phyloP scores from a whole-genome alignment of 2,797 vertebrate genomes.

The Sebastes paucispinis region DNA sequence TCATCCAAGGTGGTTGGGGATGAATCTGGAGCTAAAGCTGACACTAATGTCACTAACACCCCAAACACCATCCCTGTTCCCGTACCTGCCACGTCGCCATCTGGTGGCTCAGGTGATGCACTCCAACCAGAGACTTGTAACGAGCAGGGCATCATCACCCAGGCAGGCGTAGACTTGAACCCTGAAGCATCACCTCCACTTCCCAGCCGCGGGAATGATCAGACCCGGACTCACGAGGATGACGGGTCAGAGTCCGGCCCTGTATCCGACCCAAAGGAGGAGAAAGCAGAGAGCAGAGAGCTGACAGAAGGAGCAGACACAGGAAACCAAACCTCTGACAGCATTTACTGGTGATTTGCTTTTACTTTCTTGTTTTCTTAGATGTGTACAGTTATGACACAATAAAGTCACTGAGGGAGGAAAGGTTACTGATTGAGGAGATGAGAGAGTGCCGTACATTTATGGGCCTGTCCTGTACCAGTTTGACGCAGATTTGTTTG shows the following conservation, averaged over 20 bases:
- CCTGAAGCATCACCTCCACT: neutral
- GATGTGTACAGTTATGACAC: neutral
- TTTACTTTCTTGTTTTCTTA: neutral
- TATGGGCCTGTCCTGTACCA: neutral
- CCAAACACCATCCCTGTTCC: neutral
- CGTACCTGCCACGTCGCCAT: conserved; percentile 22
- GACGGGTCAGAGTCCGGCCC: neutral
- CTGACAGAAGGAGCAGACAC: neutral
- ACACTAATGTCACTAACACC: neutral
- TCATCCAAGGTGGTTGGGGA: neutral
- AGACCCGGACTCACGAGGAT: neutral
- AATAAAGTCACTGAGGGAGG: neutral
- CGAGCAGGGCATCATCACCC: neutral
- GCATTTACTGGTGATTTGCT: conserved; percentile 34
- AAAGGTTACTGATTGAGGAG: neutral
- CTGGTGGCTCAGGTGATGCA: conserved; percentile 35
- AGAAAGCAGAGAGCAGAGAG: neutral
- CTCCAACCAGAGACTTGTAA: conserved; percentile 4
- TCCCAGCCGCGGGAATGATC: neutral
- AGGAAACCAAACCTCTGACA: neutral
- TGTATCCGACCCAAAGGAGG: neutral
- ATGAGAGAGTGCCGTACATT: neutral
- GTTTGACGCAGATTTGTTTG: neutral
- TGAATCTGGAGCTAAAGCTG: neutral
- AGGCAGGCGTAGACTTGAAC: neutral